Conservation (phyloP, 2,113 vertebrate genomes). For the Chlamydotis undulata region DNA sequence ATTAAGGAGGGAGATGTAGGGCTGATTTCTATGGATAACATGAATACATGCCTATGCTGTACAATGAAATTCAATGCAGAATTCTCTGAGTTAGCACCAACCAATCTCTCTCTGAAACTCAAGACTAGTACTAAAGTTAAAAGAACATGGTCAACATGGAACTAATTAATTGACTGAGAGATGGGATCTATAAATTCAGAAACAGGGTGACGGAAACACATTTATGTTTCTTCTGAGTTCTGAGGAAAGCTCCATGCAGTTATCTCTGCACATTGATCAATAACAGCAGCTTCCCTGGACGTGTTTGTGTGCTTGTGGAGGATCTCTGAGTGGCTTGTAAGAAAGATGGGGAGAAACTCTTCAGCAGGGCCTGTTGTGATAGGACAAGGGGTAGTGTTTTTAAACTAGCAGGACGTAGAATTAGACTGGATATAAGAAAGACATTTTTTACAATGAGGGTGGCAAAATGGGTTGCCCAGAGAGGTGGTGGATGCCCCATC, state of each 20-base stretch:
- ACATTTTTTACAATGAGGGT: no score
- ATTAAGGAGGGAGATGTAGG: neutral
- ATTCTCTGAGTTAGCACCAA: neutral
- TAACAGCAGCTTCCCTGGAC: neutral
- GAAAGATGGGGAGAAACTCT: no score
- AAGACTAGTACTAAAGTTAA: neutral
- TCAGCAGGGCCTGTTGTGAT: no score
- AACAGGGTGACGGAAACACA: neutral
- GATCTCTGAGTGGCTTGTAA: neutral
- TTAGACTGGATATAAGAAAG: no score
- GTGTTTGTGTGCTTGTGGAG: neutral
- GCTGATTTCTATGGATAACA: neutral
- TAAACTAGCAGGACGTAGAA: no score
- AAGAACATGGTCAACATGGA: neutral
- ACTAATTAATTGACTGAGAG: neutral
- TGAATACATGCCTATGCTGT: fast-evolving
- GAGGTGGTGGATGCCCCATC: no score
- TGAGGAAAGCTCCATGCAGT: neutral
- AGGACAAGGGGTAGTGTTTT: no score
- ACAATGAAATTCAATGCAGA: neutral
- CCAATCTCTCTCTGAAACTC: neutral
- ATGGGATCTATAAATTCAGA: neutral
- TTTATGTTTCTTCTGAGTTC: neutral
- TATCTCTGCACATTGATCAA: neutral
- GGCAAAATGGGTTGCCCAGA: no score